These are phyloP conservation scores for Apogon hyalosoma DNA, from an alignment of 2,797 vertebrate genomes.

Conservation along the genomic window DNA sequence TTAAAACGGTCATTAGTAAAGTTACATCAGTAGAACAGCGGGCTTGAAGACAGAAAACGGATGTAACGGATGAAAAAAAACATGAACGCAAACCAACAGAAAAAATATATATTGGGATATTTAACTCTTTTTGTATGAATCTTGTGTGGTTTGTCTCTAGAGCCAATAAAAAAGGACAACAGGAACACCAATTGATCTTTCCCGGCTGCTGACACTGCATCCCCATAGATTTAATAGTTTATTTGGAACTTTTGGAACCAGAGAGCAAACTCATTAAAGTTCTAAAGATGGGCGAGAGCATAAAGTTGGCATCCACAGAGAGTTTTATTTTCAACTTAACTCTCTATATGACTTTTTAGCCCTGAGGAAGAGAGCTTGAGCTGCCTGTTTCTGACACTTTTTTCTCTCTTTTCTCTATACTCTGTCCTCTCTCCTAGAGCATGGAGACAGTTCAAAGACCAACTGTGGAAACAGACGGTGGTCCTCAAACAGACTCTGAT, in stretches of 20 bases:
- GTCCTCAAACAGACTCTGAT: constrained; percentile 19
- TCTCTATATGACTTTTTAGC: constrained; percentile 36
- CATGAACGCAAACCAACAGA: not conserved
- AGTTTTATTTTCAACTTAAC: constrained; percentile 35
- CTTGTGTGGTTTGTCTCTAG: constrained; percentile 1
- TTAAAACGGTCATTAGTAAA: not conserved
- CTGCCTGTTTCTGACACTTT: constrained; percentile 29
- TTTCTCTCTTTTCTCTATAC: constrained; percentile 13
- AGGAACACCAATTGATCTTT: constrained; percentile 24
- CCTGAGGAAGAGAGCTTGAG: constrained; percentile 33
- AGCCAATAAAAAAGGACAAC: constrained; percentile 21
- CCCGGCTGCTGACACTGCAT: constrained; percentile 3
- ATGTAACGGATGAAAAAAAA: not conserved
- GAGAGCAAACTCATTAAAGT: constrained; percentile 48
- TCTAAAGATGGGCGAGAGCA: constrained; percentile 18
- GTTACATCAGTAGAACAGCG: not conserved
- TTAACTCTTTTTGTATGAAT: not conserved
- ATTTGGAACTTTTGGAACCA: constrained; percentile 33
- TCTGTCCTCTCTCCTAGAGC: constrained; percentile 14
- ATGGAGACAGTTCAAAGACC: constrained; percentile 48
- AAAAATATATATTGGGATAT: not conserved
- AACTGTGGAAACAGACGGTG: constrained; percentile 32
- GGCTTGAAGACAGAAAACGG: too few relatives aligned
- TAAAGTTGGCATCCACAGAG: constrained; percentile 23
- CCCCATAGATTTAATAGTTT: constrained; percentile 23